Evolutionary conservation across 2,888 invertebrate genomes (phyloP).

Genomic region (Gerosis bhagava): DNA sequence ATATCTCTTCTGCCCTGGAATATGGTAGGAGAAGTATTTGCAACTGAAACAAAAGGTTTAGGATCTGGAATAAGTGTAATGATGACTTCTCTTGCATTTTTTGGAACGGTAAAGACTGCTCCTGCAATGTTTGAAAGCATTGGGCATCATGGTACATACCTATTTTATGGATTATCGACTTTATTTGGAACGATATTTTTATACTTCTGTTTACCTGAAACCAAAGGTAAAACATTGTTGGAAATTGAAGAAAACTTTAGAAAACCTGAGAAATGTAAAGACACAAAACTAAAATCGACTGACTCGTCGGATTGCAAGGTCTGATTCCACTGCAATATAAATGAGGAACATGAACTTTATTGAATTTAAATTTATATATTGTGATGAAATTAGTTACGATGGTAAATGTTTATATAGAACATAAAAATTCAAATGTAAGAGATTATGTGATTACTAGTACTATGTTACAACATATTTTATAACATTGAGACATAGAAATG

Average conservation of each 20-base stretch:
- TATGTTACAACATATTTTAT: too few species aligned
- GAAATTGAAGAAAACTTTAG: slow-evolving; percentile 85
- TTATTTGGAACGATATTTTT: slow-evolving; percentile 83
- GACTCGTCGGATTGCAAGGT: too few species aligned
- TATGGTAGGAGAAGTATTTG: slow-evolving; percentile 88
- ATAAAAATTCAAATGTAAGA: background rate
- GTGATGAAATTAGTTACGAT: too few species aligned
- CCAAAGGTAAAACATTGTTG: slow-evolving; percentile 84
- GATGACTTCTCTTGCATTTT: slow-evolving; percentile 85
- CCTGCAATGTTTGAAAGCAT: slow-evolving; percentile 81
- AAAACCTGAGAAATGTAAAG: slow-evolving; percentile 49
- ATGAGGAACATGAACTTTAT: too few species aligned
- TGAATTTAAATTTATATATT: too few species aligned
- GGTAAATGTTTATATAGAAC: too few species aligned
- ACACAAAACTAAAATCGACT: too few species aligned
- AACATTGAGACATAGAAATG: too few species aligned
- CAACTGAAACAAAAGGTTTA: slow-evolving; percentile 84
- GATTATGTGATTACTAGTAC: too few species aligned
- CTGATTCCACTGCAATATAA: slow-evolving; percentile 29
- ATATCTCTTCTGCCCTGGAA: slow-evolving; percentile 87
- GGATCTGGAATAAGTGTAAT: slow-evolving; percentile 87
- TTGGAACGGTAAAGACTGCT: slow-evolving; percentile 85
- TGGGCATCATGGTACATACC: slow-evolving; percentile 83
- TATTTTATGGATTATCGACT: slow-evolving; percentile 83
- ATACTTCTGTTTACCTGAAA: slow-evolving; percentile 85